Evolutionary conservation across 2,797 vertebrate species (phyloP), one percentile per base, ranked within the genome.

Genomic region (Atherinosoma microstoma): DNA sequence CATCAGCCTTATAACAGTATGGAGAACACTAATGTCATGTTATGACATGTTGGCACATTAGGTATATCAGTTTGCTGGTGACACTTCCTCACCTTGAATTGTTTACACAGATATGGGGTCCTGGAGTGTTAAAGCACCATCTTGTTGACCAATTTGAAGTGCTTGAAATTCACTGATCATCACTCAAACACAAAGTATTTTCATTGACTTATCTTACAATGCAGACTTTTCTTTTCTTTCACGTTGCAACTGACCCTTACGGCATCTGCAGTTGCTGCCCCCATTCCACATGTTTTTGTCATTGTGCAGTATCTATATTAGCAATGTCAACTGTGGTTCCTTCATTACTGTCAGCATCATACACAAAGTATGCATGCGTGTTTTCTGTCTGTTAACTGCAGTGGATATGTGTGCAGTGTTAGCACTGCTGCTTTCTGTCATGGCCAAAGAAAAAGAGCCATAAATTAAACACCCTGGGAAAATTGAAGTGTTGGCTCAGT

Each of bases 381-480:
- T 61, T 6, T 67, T 40, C 27, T 75, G 63, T 36, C 22, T 53
- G 8, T 73, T 27, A 32, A 16, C 27, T 70, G 30, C 49, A 29
- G 30, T 34, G 47, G 54, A 62, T 69, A 47, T 36, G 24, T 70
- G 57, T 4, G 0, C 45, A 67, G 38, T 70, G 64, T 77, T 68
- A 61, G 77, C 60, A 42, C 68, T 75, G 75, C 75, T 71, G 63
- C 75, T 82, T 81, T 72, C 56, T 80, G 70, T 70, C 76, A 59
- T 7, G 40, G 35, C 63, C 49, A 66, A 58, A 82, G 57, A 56
- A 75, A 51, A 60, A 24, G 40, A 75, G 64, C 29, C 63, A 76
- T 87, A 69, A 84, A 83, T 83, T 66, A 83, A 78, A 83, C 16
- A 70, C 70, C 62, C 32, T 68, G 74, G 54, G 68, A 81, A 79